Evolutionary conservation across 2,888 invertebrate genomes (phyloP), one percentile per base, ranked within the genome.

Genomic region (Galerucella nymphaeae): DNA sequence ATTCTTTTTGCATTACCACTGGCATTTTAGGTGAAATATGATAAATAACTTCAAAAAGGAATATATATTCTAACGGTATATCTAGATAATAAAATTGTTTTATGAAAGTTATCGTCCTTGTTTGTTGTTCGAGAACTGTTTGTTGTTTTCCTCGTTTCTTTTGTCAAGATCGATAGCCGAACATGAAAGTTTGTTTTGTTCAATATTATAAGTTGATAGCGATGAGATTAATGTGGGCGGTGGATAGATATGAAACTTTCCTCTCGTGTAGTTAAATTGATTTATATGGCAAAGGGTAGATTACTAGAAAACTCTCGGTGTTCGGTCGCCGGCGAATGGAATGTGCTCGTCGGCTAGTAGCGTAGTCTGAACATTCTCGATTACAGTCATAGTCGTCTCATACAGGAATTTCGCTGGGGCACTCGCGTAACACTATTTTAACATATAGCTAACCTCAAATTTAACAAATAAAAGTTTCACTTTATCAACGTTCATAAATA

Each of bases 21-120:
- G 74, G 71, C 74, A 62, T 70, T 71, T 73, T 71, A 70, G 70
- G 75, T 76, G 76, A 73, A 75, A 73, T 76, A 78, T 78, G 78
- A 78, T 76, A 71, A 70, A 78, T 76, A 70, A 67, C 74, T 65
- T 64, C 66, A 16, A 62, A 30, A 42, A 59, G 75, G 77, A 77
- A 77, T 30, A 8, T 77, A 74, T 77, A 74, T 71, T 71, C 55
- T 68, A 73, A 74, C 74, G 75, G 77, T 68, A 69, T 63, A 63
- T n/a, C n/a, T 10, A 45, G 67, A 69, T 68, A 71, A 73, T 66
- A 72, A 71, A 68, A 71, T 70, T 75, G 64, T 73, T 68, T 72
- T 72, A 72, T 68, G 72, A 68, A 57, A 23, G 57, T 20, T 57
- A 57, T 57, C 57, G 30, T 30, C 30, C 1, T 30, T 30, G 20